Evolutionary conservation across 2,888 invertebrate species (phyloP).

Genomic region (Philonicus albiceps): DNA sequence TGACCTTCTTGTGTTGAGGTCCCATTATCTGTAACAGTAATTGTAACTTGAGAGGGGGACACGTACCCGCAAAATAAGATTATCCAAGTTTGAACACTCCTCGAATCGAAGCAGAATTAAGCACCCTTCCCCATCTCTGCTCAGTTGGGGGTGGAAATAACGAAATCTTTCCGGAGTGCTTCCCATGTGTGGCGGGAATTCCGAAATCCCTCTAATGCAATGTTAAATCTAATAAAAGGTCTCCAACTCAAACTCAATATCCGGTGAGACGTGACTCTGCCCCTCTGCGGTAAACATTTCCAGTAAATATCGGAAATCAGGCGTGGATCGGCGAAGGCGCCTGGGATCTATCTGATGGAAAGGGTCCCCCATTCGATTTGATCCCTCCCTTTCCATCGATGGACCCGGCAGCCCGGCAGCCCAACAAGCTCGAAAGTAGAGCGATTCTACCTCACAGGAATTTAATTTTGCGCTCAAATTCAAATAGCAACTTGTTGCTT

Average conservation of each 20-base stretch:
- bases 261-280: conserved; percentile 3
- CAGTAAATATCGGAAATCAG: conserved; percentile 20
- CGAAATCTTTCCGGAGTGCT: conserved; percentile 7
- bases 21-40: neutral
- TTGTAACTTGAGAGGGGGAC: neutral
- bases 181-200: neutral
- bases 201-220: conserved; percentile 11
- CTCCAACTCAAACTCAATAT: conserved; percentile 19
- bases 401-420: too few species aligned
- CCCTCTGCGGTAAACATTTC: neutral
- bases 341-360: neutral
- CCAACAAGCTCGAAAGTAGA: too few species aligned
- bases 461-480: conserved; percentile 6
- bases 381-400: too few species aligned
- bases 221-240: conserved; percentile 27
- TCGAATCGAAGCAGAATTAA: neutral
- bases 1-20: neutral
- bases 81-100: neutral
- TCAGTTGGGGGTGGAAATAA: neutral
- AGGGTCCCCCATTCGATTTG: neutral
- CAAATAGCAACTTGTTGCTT: neutral
- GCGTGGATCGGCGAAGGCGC: neutral
- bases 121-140: too few species aligned
- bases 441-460: neutral
- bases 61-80: neutral